These are phyloP conservation scores for Batillaria attramentaria DNA, from an alignment of 1,140 invertebrate species.

Conservation along the genomic window DNA sequence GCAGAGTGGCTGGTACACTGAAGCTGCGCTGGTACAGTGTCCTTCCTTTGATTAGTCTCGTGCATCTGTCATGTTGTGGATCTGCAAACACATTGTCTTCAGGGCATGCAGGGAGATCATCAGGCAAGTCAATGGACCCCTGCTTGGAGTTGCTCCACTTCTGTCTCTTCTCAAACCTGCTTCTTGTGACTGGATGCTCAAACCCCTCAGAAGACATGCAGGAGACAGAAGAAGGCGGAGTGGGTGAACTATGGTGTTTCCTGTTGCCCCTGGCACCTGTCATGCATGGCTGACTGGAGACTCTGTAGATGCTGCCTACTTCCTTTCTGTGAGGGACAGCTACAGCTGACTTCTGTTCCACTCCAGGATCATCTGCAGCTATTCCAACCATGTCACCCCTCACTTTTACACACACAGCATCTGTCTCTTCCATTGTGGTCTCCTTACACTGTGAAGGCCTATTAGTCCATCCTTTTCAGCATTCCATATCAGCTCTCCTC, in stretches of 20 bases:
- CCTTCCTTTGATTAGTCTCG: not conserved
- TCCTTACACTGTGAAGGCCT: no score
- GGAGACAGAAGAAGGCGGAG: no score
- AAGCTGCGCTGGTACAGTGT: not conserved
- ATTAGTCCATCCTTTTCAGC: no score
- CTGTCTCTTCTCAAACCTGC: not conserved
- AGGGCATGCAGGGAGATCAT: not conserved
- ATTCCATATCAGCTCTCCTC: no score
- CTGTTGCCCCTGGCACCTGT: not conserved
- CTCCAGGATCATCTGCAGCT: no score
- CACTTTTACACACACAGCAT: no score
- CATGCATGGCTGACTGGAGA: not conserved
- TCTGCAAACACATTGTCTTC: slow-evolving; percentile 28
- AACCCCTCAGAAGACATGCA: no score
- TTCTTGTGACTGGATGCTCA: not conserved
- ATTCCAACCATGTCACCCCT: no score
- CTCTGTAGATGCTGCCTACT: not conserved
- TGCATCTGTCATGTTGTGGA: not conserved
- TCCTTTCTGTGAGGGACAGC: not conserved
- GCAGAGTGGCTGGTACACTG: slow-evolving; percentile 20
- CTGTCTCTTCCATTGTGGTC: no score
- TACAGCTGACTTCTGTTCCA: no score
- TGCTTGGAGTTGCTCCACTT: not conserved
- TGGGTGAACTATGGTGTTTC: slow-evolving; percentile 8
- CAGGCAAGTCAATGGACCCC: slow-evolving; percentile 15